phyloP scores from a whole-genome alignment of 2,113 vertebrate species.

The Grammomys dolichurus region DNA sequence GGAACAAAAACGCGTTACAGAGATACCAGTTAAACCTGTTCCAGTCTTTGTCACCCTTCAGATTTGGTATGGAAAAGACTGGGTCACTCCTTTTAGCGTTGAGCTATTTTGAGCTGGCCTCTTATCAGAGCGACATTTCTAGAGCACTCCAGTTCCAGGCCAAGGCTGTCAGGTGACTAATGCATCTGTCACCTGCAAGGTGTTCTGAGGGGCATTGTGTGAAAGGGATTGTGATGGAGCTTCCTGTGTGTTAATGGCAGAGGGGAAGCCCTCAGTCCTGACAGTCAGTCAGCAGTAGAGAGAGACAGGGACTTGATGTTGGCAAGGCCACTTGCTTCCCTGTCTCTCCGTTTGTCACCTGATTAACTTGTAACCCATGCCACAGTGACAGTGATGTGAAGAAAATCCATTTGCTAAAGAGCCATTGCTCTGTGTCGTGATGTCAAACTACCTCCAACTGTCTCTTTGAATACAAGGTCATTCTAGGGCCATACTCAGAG shows the following conservation, averaged over 20 bases:
- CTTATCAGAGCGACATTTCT: slow-evolving; percentile 50
- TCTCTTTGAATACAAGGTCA: slow-evolving; percentile 31
- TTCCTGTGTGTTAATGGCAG: slow-evolving; percentile 59
- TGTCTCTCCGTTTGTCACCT: slow-evolving; percentile 33
- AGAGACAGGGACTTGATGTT: background rate
- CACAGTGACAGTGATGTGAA: background rate
- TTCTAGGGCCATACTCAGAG: background rate
- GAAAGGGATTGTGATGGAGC: slow-evolving; percentile 60
- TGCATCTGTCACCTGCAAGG: slow-evolving; percentile 70
- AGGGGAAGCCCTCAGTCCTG: background rate
- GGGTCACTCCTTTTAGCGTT: background rate
- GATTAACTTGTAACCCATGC: slow-evolving; percentile 57
- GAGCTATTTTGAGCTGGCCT: slow-evolving; percentile 25
- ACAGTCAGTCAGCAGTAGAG: slow-evolving; percentile 23
- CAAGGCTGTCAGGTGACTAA: slow-evolving; percentile 29
- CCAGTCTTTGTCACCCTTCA: background rate
- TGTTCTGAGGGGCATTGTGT: slow-evolving; percentile 70
- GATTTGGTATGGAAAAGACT: background rate
- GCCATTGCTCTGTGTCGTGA: background rate
- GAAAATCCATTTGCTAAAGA: slow-evolving; percentile 27
- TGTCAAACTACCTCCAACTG: background rate
- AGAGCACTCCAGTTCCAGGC: background rate
- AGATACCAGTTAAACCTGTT: background rate
- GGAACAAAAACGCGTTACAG: background rate
- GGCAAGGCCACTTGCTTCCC: background rate